Conservation (phyloP, 2,113 vertebrate species). For the Pleuronectes platessa region DNA sequence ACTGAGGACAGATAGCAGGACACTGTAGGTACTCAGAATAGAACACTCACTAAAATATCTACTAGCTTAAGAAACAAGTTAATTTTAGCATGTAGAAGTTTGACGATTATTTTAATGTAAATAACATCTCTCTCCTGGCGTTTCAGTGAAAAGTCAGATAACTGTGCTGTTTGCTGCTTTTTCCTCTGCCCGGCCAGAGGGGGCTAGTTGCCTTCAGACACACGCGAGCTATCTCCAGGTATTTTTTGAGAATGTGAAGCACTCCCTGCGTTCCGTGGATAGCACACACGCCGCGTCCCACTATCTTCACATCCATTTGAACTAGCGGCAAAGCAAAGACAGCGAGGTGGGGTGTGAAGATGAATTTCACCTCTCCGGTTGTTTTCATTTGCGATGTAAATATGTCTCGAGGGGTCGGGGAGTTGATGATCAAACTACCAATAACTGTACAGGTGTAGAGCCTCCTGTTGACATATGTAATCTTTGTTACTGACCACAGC, state of each 20-base stretch:
- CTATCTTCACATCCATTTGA: slow-evolving; percentile 27
- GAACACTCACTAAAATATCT: slow-evolving; percentile 6
- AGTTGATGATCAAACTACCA: slow-evolving; percentile 64
- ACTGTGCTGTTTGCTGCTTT: slow-evolving; percentile 66
- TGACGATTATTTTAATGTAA: background rate
- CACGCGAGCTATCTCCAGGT: slow-evolving; percentile 57
- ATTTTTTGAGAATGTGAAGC: slow-evolving; percentile 66
- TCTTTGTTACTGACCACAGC: slow-evolving; percentile 58
- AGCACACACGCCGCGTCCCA: slow-evolving; percentile 7
- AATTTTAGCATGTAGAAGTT: slow-evolving; percentile 36
- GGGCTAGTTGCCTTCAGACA: slow-evolving; percentile 74
- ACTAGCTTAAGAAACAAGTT: background rate
- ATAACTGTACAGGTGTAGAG: slow-evolving; percentile 74
- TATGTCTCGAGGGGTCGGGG: slow-evolving; percentile 15
- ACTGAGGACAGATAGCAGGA: slow-evolving; percentile 29
- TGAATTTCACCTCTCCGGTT: slow-evolving; percentile 32
- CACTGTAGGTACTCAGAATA: slow-evolving; percentile 5
- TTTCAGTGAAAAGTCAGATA: slow-evolving; percentile 49
- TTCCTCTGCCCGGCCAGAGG: slow-evolving; percentile 61
- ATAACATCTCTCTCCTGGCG: slow-evolving; percentile 8
- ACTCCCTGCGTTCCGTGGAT: slow-evolving; percentile 27
- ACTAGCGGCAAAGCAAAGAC: slow-evolving; percentile 13
- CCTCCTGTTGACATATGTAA: slow-evolving; percentile 75
- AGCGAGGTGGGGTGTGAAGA: slow-evolving; percentile 26
- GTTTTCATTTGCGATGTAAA: slow-evolving; percentile 58